A percentile compares a stretch with the other conserved stretches of the same genome.
These are phyloP conservation scores for Parnassius smintheus DNA, from an alignment of 2,888 invertebrate genomes.

Conservation along the genomic window DNA sequence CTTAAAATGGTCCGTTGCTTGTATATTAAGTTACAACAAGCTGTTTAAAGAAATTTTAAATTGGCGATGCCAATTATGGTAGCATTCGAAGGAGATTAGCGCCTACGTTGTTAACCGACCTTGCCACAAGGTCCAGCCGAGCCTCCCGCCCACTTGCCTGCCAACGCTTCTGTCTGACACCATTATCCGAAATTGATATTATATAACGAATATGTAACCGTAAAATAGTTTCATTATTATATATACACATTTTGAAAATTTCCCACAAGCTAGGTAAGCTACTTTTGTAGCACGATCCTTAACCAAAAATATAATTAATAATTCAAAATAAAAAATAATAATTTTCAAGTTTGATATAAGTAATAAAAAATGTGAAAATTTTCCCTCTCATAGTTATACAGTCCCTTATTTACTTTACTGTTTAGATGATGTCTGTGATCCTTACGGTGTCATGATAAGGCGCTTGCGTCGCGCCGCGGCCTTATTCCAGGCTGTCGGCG, in stretches of 20 bases:
- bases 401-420: too few species aligned
- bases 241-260: too few species aligned
- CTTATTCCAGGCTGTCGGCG: constrained; percentile 5
- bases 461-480: constrained; percentile 2
- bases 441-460: constrained; percentile 20
- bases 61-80: constrained; percentile 55
- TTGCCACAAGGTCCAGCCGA: constrained; percentile 72
- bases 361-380: too few species aligned
- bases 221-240: not conserved
- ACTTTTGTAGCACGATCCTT: too few species aligned
- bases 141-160: constrained; percentile 61
- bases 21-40: constrained; percentile 1
- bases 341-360: too few species aligned
- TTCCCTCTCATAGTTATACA: too few species aligned
- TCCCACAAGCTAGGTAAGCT: too few species aligned
- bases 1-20: too few species aligned
- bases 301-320: too few species aligned
- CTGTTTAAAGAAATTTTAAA: constrained; percentile 27
- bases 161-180: constrained; percentile 25
- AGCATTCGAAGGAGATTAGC: constrained; percentile 53
- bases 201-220: constrained; percentile 16
- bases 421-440: too few species aligned
- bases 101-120: constrained; percentile 66
- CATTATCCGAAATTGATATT: constrained; percentile 10
- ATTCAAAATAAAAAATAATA: too few species aligned